phyloP scores from a whole-genome alignment of 2,888 invertebrate species.

The Theretra japonica region DNA sequence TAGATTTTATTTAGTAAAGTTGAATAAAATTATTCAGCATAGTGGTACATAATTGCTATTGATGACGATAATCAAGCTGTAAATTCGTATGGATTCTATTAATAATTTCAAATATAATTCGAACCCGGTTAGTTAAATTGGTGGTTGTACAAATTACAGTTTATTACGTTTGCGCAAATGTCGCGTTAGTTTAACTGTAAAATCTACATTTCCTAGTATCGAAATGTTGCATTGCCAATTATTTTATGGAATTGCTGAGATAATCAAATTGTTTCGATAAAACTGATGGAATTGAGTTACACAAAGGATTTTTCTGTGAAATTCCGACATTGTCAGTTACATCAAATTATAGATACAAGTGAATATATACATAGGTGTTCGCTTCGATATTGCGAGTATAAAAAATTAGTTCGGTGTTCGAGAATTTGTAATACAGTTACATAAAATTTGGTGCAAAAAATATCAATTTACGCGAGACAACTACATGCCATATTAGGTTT shows the following conservation, averaged over 20 bases:
- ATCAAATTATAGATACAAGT: neutral
- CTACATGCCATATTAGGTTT: slow-evolving; percentile 39
- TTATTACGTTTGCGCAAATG: slow-evolving; percentile 19
- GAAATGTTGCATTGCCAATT: slow-evolving; percentile 19
- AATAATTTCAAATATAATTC: slow-evolving; percentile 9
- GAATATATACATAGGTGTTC: neutral
- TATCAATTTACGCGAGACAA: slow-evolving; percentile 28
- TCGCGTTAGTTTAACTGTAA: slow-evolving; percentile 8
- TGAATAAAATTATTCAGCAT: neutral
- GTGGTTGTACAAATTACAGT: slow-evolving; percentile 4
- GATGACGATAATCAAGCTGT: neutral
- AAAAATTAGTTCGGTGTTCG: neutral
- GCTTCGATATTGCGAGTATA: neutral
- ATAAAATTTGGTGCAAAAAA: neutral
- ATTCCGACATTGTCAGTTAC: neutral
- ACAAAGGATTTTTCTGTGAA: neutral
- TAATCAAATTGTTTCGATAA: neutral
- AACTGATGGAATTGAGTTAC: neutral
- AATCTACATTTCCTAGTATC: slow-evolving; percentile 13
- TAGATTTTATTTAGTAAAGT: neutral
- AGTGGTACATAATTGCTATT: neutral
- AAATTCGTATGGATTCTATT: slow-evolving; percentile 5
- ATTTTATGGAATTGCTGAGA: neutral
- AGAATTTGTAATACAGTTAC: neutral
- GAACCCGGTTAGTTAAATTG: slow-evolving; percentile 2